phyloP scores from a whole-genome alignment of 1,140 invertebrate species.

The Zaprionus davidi region DNA sequence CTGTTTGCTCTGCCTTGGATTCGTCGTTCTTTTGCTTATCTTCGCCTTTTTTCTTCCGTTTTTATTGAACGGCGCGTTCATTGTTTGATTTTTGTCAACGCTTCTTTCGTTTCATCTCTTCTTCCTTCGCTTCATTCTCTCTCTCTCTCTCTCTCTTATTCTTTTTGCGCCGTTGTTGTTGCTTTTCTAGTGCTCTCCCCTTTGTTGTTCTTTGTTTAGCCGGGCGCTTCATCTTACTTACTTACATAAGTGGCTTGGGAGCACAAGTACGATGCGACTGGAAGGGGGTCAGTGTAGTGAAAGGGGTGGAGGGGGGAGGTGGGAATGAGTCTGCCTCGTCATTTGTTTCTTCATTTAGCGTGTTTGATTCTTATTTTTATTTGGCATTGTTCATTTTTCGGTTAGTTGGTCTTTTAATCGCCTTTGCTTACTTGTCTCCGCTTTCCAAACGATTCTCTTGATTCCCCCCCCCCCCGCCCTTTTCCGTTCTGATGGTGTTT shows the following conservation, averaged over 20 bases:
- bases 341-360: constrained; percentile 69
- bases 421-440: constrained; percentile 48
- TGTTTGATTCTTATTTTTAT: constrained; percentile 72
- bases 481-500: neutral
- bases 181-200: constrained; percentile 35
- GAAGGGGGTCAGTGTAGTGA: neutral
- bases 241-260: constrained; percentile 68
- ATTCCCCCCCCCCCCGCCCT: no score
- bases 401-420: constrained; percentile 78
- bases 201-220: constrained; percentile 51
- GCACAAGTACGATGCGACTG: neutral
- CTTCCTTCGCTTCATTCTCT: neutral
- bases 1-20: constrained; percentile 45
- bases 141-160: neutral
- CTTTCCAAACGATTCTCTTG: constrained; percentile 21
- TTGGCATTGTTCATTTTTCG: constrained; percentile 75
- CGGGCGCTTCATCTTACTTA: constrained; percentile 47
- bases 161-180: neutral
- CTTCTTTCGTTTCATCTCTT: constrained; percentile 33
- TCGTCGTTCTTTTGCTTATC: constrained; percentile 38
- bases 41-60: constrained; percentile 43
- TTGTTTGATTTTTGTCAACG: constrained; percentile 81
- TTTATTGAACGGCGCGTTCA: constrained; percentile 73
- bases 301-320: neutral
- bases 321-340: constrained; percentile 15